Evolutionary conservation across 2,113 vertebrate species (phyloP).

Genomic region (Gadus macrocephalus): DNA sequence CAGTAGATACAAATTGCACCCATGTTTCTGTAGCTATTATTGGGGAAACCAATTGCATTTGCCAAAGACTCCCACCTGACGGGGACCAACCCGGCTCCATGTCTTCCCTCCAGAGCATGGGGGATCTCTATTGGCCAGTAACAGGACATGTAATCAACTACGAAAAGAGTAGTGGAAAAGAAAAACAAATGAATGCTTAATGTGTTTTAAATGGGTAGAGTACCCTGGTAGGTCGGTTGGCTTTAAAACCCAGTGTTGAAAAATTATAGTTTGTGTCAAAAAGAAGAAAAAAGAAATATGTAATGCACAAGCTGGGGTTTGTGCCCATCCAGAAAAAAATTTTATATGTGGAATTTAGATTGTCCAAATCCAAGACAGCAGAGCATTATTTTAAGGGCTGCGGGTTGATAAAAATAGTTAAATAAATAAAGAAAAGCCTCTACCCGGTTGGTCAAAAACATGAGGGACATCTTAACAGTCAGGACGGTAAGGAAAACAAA

Average conservation of each 20-base stretch:
- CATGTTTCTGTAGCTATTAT: too few species aligned
- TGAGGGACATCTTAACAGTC: constrained; percentile 8
- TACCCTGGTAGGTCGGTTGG: not conserved
- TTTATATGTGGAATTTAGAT: not conserved
- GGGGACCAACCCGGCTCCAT: not conserved
- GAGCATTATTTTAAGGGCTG: too few species aligned
- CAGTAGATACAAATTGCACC: too few species aligned
- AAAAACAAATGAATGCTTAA: not conserved
- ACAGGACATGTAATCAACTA: constrained; percentile 15
- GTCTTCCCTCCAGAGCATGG: not conserved
- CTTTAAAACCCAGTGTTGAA: not conserved
- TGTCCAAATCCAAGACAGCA: too few species aligned
- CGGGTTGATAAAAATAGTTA: not conserved
- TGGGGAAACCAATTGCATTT: not conserved
- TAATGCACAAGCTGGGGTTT: not conserved
- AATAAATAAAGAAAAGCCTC: constrained; percentile 27
- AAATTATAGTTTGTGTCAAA: not conserved
- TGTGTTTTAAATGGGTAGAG: not conserved
- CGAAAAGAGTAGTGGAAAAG: not conserved
- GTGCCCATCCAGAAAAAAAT: not conserved
- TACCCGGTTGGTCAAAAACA: constrained; percentile 8
- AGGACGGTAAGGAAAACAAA: not conserved
- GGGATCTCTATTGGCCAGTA: constrained; percentile 46
- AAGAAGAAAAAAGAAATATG: not conserved
- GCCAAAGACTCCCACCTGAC: not conserved